These are phyloP conservation scores for Pandemis corylana DNA, from an alignment of 2,888 invertebrate genomes.

Conservation along the genomic window DNA sequence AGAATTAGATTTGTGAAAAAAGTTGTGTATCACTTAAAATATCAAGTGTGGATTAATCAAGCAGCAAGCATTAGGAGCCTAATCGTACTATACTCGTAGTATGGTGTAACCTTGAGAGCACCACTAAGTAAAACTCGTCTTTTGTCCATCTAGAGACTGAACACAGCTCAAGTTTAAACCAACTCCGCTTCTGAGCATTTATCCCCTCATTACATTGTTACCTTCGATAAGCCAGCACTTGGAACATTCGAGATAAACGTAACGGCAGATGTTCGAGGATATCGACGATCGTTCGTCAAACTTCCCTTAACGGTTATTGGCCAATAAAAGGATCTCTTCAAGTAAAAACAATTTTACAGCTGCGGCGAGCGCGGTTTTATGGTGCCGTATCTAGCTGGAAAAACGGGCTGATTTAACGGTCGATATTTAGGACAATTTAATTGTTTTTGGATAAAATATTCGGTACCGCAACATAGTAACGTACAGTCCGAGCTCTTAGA, in stretches of 20 bases:
- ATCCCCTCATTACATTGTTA: background rate
- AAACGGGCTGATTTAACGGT: conserved; percentile 34
- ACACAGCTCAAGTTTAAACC: background rate
- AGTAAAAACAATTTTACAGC: conserved; percentile 81
- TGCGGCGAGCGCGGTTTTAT: conserved; percentile 71
- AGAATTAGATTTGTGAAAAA: too few relatives aligned
- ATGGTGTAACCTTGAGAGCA: background rate
- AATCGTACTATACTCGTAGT: too few relatives aligned
- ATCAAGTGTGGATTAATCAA: too few relatives aligned
- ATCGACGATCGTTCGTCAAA: conserved; percentile 73
- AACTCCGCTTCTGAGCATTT: background rate
- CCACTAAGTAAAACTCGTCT: background rate
- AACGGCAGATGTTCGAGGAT: conserved; percentile 61
- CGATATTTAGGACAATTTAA: conserved; percentile 1
- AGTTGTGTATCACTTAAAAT: too few relatives aligned
- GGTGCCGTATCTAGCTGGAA: conserved; percentile 63
- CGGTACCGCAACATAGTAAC: too few relatives aligned
- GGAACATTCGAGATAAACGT: conserved; percentile 56
- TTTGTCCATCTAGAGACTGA: background rate
- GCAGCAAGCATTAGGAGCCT: too few relatives aligned
- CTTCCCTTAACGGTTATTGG: conserved; percentile 79
- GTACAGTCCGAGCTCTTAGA: too few relatives aligned
- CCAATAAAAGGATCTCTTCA: conserved; percentile 75
- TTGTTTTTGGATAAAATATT: conserved; percentile 5
- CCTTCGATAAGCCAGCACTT: conserved; percentile 13